phyloP scores from a whole-genome alignment of 92 coral and sea anemone genomes.

The Paragorgia papillata region DNA sequence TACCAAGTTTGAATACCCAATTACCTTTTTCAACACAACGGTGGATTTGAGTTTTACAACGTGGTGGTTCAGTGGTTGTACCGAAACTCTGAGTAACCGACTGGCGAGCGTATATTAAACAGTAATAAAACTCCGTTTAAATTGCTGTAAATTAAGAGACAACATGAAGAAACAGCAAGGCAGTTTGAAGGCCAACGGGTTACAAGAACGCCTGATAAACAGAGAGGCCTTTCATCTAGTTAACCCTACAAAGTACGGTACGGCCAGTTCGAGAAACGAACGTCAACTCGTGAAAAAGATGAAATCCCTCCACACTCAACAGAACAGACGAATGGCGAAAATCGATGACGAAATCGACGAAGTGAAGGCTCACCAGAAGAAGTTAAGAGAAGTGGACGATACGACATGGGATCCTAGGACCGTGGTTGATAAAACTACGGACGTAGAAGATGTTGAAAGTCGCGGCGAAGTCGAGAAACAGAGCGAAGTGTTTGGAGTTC shows the following conservation, averaged over 20 bases:
- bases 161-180: constrained; percentile 17
- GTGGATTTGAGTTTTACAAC: no score
- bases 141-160: no score
- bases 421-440: not conserved
- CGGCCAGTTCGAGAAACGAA: constrained; percentile 31
- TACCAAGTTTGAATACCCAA: no score
- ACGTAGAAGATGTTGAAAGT: not conserved
- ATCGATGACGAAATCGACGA: constrained; percentile 19
- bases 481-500: not conserved
- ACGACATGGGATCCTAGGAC: constrained; percentile 1
- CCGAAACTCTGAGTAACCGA: no score
- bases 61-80: no score
- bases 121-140: no score
- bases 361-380: constrained; percentile 19
- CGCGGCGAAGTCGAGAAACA: not conserved
- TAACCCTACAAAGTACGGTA: constrained; percentile 16
- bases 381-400: constrained; percentile 17
- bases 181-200: not conserved
- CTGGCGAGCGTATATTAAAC: no score
- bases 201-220: constrained; percentile 14
- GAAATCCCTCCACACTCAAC: constrained; percentile 19
- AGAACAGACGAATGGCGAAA: constrained; percentile 17
- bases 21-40: no score
- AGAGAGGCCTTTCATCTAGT: constrained; percentile 17
- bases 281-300: constrained; percentile 30